Conservation (phyloP, 2,888 invertebrate species). For the Lasioglossum lativentre region DNA sequence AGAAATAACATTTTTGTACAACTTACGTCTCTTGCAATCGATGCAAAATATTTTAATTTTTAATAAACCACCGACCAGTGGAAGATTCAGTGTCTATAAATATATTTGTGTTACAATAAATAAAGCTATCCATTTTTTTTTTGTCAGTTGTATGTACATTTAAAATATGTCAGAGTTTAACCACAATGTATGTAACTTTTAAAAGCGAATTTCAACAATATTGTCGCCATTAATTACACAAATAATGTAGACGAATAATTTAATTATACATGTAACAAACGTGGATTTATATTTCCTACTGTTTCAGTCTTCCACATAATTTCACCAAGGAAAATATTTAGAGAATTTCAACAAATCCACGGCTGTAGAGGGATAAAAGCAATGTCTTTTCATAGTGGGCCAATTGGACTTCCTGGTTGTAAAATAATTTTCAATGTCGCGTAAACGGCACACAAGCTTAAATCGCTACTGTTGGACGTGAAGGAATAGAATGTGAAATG, state of each 20-base stretch:
- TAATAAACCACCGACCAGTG: neutral
- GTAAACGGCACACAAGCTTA: neutral
- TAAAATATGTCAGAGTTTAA: no score
- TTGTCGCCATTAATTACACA: no score
- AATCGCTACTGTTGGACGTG: neutral
- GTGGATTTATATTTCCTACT: no score
- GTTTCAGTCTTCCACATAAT: no score
- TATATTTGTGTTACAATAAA: neutral
- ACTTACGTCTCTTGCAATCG: neutral
- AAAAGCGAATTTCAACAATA: neutral
- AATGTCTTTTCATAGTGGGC: neutral
- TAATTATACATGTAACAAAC: no score
- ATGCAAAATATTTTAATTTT: neutral
- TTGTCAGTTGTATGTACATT: no score
- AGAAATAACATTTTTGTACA: neutral
- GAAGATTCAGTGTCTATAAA: neutral
- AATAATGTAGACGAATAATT: no score
- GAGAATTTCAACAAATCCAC: neutral
- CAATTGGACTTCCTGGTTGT: neutral
- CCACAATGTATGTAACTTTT: neutral
- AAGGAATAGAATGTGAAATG: slow-evolving; percentile 10
- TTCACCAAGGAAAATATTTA: no score
- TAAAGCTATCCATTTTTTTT: no score
- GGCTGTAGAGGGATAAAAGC: neutral
- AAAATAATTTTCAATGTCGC: neutral